A percentile compares a stretch with the other conserved stretches of the same genome.
Conservation (phyloP, 2,113 vertebrate genomes). For the Chlorodrepanis virens region DNA sequence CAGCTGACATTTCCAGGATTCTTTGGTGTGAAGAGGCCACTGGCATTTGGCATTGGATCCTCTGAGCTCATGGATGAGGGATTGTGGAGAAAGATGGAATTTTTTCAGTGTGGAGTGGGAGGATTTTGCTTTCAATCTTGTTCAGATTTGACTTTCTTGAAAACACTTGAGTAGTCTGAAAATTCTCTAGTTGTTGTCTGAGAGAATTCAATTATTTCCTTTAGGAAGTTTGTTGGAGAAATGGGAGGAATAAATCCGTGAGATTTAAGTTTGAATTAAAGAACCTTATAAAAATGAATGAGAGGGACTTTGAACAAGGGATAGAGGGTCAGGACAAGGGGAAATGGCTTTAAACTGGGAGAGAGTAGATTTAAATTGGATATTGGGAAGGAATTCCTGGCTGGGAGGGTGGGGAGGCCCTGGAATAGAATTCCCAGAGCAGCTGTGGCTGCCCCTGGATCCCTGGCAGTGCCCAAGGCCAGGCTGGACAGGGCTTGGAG, state of each 20-base stretch:
- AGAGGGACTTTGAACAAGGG: background rate
- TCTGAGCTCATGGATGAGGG: background rate
- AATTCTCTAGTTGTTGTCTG: background rate
- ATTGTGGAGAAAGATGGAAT: background rate
- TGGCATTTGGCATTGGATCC: background rate
- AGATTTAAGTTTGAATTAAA: background rate
- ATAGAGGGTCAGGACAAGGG: background rate
- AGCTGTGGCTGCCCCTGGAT: background rate
- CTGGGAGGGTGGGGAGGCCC: fast-evolving
- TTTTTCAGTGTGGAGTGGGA: background rate
- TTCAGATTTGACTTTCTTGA: background rate
- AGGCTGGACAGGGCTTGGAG: fast-evolving
- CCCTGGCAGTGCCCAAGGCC: background rate
- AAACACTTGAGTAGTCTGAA: background rate
- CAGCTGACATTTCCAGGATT: background rate
- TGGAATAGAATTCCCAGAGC: fast-evolving
- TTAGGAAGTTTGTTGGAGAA: background rate
- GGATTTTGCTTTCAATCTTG: background rate
- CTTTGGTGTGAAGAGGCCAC: background rate
- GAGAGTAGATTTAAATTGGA: background rate
- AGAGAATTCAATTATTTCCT: fast-evolving
- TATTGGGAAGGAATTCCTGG: background rate
- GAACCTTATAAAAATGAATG: background rate
- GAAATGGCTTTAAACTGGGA: background rate
- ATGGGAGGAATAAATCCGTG: background rate